phyloP scores from a whole-genome alignment of 2,888 invertebrate genomes.

The Plagodis dolabraria region DNA sequence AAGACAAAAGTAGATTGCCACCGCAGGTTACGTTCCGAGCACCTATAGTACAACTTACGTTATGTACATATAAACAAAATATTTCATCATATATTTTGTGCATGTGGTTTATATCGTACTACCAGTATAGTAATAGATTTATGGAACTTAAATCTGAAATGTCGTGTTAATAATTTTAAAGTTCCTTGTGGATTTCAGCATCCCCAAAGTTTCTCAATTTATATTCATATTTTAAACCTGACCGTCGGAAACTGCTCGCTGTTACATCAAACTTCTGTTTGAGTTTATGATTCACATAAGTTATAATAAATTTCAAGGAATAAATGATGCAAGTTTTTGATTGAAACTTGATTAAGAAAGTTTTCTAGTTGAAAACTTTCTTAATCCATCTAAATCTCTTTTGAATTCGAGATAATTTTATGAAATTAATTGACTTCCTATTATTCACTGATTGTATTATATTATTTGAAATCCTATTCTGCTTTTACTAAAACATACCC shows the following conservation, averaged over 20 bases:
- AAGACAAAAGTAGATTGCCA: too few species aligned
- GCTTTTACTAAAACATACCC: too few species aligned
- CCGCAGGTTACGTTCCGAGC: too few species aligned
- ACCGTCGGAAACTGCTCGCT: slow-evolving; percentile 61
- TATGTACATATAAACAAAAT: too few species aligned
- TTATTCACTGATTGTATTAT: too few species aligned
- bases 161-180: slow-evolving; percentile 75
- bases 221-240: slow-evolving; percentile 81
- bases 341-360: slow-evolving; percentile 8
- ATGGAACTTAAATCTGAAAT: slow-evolving; percentile 53
- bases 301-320: slow-evolving; percentile 35
- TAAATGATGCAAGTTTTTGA: slow-evolving; percentile 32
- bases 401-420: too few species aligned
- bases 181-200: slow-evolving; percentile 66
- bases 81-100: too few species aligned
- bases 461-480: too few species aligned
- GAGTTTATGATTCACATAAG: slow-evolving; percentile 52
- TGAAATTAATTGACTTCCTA: too few species aligned
- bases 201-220: slow-evolving; percentile 78
- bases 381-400: too few species aligned
- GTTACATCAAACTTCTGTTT: slow-evolving; percentile 64
- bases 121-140: slow-evolving; percentile 43
- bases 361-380: too few species aligned
- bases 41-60: too few species aligned
- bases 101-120: neutral